phyloP scores from a whole-genome alignment of 2,113 vertebrate species.

The Hiodon alosoides region DNA sequence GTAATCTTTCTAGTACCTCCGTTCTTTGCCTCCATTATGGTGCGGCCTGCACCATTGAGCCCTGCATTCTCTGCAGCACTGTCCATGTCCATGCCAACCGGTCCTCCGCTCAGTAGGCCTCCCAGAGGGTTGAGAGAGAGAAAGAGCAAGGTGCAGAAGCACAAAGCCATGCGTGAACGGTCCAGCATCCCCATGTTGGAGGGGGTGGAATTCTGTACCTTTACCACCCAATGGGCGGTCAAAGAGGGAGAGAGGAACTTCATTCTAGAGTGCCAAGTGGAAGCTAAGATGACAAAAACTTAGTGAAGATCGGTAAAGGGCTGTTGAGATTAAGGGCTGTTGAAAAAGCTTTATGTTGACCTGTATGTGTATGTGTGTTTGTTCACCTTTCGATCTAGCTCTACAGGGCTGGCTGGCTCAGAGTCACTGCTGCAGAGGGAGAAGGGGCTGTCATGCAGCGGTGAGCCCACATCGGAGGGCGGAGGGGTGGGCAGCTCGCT shows the following conservation, averaged over 20 bases:
- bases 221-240: conserved; percentile 50
- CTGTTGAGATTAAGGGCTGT: background rate
- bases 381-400: conserved; percentile 51
- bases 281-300: background rate
- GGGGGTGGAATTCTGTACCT: conserved; percentile 21
- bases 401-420: conserved; percentile 83
- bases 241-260: background rate
- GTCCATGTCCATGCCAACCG: conserved; percentile 17
- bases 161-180: conserved; percentile 88
- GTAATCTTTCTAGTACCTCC: conserved; percentile 42
- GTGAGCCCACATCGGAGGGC: conserved; percentile 79
- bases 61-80: conserved; percentile 50
- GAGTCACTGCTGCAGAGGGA: conserved; percentile 85
- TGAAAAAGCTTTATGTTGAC: background rate
- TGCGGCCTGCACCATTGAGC: conserved; percentile 43
- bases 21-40: conserved; percentile 48
- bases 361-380: conserved; percentile 29
- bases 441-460: conserved; percentile 67
- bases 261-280: background rate
- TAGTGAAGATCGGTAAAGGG: background rate
- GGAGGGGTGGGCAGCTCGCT: conserved; percentile 79
- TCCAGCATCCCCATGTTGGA: conserved; percentile 80
- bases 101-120: conserved; percentile 60
- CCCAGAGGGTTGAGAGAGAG: conserved; percentile 90
- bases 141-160: conserved; percentile 85